Percentiles rank a stretch among this genome's conserved stretches.
Conservation (phyloP, 1,140 invertebrate genomes). For the Thereuonema tuberculata region DNA sequence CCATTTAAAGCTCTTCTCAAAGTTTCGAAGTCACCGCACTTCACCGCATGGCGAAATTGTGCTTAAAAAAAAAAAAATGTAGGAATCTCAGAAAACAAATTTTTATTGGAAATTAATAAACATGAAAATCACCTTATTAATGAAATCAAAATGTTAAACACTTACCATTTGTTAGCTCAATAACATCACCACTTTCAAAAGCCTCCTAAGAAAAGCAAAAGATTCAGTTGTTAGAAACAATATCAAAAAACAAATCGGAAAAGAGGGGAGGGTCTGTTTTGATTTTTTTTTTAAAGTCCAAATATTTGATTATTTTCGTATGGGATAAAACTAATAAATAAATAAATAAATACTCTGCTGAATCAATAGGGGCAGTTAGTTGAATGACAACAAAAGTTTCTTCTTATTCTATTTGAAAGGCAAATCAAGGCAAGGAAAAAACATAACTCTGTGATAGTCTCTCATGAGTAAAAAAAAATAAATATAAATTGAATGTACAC, state of each 20-base stretch:
- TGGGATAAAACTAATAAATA: background rate
- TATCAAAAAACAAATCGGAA: background rate
- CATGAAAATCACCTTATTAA: no score
- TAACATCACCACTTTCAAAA: background rate
- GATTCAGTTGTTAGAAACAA: background rate
- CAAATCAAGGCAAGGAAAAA: no score
- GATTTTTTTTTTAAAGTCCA: background rate
- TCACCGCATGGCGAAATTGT: background rate
- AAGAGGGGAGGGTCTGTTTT: background rate
- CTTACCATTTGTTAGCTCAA: constrained; percentile 3
- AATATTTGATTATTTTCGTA: background rate
- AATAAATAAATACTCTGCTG: background rate
- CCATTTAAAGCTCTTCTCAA: background rate
- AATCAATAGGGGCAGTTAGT: background rate
- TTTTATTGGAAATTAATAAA: background rate
- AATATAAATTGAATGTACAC: no score
- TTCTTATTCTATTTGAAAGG: background rate
- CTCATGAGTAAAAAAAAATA: no score
- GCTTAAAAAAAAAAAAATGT: background rate
- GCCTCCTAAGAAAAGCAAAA: background rate
- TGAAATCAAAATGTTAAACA: background rate
- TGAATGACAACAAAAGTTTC: background rate
- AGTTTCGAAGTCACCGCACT: background rate
- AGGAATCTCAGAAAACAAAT: background rate
- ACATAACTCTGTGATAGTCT: no score